These are phyloP conservation scores for Aphidoletes aphidimyza DNA, from an alignment of 2,888 invertebrate genomes.

Conservation along the genomic window DNA sequence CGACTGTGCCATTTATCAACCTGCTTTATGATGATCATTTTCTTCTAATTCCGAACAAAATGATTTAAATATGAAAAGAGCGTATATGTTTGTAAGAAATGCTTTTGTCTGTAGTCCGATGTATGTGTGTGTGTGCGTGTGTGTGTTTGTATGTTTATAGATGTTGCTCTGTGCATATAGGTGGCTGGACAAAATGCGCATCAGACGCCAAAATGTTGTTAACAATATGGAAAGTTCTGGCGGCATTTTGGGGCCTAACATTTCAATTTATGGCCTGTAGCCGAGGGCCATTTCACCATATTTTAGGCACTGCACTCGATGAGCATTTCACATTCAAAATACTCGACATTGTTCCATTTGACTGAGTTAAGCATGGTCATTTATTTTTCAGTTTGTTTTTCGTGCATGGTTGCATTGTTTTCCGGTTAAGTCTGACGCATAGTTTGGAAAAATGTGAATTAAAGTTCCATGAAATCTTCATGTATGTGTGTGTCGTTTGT, in stretches of 20 bases:
- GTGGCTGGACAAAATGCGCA: too few relatives aligned
- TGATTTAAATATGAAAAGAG: neutral
- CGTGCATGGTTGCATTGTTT: constrained; percentile 13
- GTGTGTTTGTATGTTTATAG: neutral
- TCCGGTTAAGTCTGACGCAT: constrained; percentile 7
- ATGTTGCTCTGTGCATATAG: too few relatives aligned
- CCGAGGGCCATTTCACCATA: neutral
- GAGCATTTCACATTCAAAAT: neutral
- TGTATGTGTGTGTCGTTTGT: neutral
- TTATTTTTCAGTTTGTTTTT: constrained; percentile 32
- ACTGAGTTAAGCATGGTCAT: constrained; percentile 22
- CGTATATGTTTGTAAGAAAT: too few relatives aligned
- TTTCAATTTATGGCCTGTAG: constrained; percentile 21
- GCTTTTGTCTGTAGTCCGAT: neutral
- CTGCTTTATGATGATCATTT: neutral
- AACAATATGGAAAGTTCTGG: neutral
- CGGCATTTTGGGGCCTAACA: neutral
- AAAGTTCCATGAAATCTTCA: neutral
- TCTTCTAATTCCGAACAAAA: neutral
- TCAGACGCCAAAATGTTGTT: neutral
- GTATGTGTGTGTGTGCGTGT: neutral
- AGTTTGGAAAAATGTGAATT: constrained; percentile 10
- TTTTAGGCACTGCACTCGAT: neutral
- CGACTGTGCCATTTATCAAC: neutral
- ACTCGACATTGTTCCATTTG: neutral